Conservation (phyloP, 2,797 vertebrate species). For the Dendrocincla tyrannina region DNA sequence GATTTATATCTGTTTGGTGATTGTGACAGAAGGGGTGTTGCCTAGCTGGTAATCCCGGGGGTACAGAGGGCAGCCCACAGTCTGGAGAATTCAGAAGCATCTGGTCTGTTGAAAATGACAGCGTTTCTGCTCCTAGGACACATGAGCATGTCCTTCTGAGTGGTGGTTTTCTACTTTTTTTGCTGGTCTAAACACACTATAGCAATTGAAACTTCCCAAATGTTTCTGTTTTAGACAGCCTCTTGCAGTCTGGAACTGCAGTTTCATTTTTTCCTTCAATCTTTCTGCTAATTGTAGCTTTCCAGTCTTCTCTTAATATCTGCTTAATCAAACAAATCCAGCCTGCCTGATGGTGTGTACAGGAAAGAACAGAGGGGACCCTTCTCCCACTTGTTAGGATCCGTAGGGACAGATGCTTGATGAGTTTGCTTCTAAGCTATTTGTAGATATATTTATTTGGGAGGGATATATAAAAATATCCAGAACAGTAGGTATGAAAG, state of each 20-base stretch:
- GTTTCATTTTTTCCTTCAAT: slow-evolving; percentile 7
- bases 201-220: background rate
- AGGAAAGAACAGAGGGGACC: background rate
- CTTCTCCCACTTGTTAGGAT: background rate
- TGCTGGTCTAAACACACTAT: background rate
- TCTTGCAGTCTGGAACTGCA: background rate
- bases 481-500: background rate
- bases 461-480: background rate
- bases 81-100: background rate
- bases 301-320: background rate
- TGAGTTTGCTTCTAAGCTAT: background rate
- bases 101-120: background rate
- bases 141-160: background rate
- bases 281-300: slow-evolving; percentile 18
- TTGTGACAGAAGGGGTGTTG: background rate
- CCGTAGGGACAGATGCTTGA: background rate
- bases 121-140: background rate
- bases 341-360: background rate
- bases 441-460: background rate
- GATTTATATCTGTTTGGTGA: background rate
- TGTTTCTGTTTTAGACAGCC: background rate
- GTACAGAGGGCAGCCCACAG: background rate
- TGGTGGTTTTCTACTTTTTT: background rate
- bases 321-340: background rate
- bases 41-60: background rate